phyloP scores from a whole-genome alignment of 2,797 vertebrate species.

The Myripristis murdjan region DNA sequence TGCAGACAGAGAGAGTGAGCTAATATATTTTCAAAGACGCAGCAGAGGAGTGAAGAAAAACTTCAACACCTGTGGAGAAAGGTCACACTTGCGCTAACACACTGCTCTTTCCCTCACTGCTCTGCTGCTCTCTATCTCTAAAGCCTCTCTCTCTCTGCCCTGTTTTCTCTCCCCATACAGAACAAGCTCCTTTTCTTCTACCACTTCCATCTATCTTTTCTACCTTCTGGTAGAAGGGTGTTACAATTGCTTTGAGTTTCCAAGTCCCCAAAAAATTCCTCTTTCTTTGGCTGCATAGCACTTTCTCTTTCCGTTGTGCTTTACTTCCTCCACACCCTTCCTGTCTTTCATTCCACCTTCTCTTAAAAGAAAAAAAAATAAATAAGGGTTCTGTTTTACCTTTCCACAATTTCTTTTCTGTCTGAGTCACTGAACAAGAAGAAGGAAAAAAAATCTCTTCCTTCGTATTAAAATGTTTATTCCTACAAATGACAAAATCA shows the following conservation, averaged over 20 bases:
- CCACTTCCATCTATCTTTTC: background rate
- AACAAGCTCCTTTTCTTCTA: conserved; percentile 53
- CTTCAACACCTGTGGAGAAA: conserved; percentile 71
- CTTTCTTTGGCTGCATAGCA: conserved; percentile 25
- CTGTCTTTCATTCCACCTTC: conserved; percentile 49
- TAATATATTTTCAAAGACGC: conserved; percentile 61
- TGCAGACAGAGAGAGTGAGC: conserved; percentile 40
- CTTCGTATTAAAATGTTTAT: conserved; percentile 69
- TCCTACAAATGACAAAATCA: conserved; percentile 60
- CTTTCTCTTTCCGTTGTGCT: conserved; percentile 35
- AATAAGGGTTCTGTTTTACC: conserved; percentile 20
- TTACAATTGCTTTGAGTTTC: conserved; percentile 54
- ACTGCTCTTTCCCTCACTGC: conserved; percentile 15
- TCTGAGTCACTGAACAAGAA: conserved; percentile 37
- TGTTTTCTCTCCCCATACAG: background rate
- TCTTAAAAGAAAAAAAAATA: conserved; percentile 36
- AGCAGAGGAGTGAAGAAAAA: conserved; percentile 55
- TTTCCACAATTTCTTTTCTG: conserved; percentile 44
- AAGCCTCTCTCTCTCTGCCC: background rate
- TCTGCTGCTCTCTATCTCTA: background rate
- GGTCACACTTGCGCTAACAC: conserved; percentile 61
- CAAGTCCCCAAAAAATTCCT: conserved; percentile 47
- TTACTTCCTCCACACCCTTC: conserved; percentile 39
- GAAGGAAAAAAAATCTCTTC: conserved; percentile 30
- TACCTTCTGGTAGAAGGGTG: conserved; percentile 22